phyloP scores from a whole-genome alignment of 1,140 invertebrate genomes.

The Saccostrea glomerata region DNA sequence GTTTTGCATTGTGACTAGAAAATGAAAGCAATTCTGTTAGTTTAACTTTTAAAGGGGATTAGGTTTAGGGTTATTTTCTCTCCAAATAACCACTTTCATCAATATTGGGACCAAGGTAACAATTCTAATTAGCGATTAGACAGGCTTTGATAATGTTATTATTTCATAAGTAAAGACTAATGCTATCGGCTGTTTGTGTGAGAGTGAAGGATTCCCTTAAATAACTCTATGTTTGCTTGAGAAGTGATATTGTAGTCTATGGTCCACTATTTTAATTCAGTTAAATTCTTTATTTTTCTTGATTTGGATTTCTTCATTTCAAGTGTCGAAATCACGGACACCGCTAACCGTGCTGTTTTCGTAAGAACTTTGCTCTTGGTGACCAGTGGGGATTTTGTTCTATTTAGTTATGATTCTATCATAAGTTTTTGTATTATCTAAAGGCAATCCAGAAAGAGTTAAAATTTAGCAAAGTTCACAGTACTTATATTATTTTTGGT shows the following conservation, averaged over 20 bases:
- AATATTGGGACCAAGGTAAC: conserved; percentile 33
- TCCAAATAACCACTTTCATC: conserved; percentile 15
- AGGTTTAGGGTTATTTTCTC: neutral
- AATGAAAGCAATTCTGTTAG: neutral
- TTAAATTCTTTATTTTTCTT: conserved; percentile 11
- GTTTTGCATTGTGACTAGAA: neutral
- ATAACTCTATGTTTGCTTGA: conserved; percentile 19
- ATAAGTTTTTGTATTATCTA: no score
- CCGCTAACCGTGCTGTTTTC: neutral
- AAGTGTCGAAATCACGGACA: conserved; percentile 13
- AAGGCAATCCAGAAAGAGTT: no score
- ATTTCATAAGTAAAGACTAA: conserved; percentile 29
- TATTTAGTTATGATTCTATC: no score
- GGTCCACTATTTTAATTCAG: conserved; percentile 29
- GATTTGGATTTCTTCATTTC: conserved; percentile 16
- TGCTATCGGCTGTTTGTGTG: conserved; percentile 13
- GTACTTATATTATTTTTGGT: no score
- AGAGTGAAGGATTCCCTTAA: neutral
- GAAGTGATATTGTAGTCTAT: conserved; percentile 16
- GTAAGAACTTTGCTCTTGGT: neutral
- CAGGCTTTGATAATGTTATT: conserved; percentile 20
- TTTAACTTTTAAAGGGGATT: conserved; percentile 22
- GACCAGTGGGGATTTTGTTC: neutral
- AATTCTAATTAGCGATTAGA: conserved; percentile 31
- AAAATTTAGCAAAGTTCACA: no score